A percentile compares a stretch with the other conserved stretches of the same genome.
Conservation (phyloP, 2,888 invertebrate genomes). For the Calameuta idolon region DNA sequence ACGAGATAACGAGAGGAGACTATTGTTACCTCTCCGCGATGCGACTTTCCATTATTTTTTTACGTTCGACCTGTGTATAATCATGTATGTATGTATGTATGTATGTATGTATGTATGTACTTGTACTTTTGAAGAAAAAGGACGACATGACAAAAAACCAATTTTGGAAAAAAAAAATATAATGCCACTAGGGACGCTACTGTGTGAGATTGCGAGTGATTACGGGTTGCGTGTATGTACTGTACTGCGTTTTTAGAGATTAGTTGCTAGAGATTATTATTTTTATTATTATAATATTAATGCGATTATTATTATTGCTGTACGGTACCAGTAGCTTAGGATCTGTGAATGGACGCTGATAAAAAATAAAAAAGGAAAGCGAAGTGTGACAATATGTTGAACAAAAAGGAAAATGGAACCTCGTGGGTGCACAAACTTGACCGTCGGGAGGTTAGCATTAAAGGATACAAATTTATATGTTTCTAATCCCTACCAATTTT, state of each 20-base stretch:
- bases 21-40: background rate
- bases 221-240: conserved; percentile 20
- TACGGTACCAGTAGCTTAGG: conserved; percentile 55
- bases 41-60: conserved; percentile 29
- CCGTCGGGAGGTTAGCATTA: no score
- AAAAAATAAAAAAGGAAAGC: conserved; percentile 23
- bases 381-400: conserved; percentile 51
- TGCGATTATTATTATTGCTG: background rate
- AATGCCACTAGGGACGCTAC: conserved; percentile 21
- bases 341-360: conserved; percentile 45
- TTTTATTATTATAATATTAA: background rate
- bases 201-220: conserved; percentile 14
- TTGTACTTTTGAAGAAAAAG: conserved; percentile 24
- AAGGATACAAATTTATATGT: no score
- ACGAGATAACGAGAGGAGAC: background rate
- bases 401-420: background rate
- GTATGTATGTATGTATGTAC: conserved; percentile 21
- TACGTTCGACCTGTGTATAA: conserved; percentile 18
- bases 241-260: conserved; percentile 26
- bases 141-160: conserved; percentile 15
- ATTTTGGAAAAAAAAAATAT: conserved; percentile 11
- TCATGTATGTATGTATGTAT: conserved; percentile 21
- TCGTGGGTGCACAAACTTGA: background rate
- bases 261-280: conserved; percentile 13
- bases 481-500: no score